phyloP scores from a whole-genome alignment of 2,797 vertebrate genomes.

The Cygnus olor region DNA sequence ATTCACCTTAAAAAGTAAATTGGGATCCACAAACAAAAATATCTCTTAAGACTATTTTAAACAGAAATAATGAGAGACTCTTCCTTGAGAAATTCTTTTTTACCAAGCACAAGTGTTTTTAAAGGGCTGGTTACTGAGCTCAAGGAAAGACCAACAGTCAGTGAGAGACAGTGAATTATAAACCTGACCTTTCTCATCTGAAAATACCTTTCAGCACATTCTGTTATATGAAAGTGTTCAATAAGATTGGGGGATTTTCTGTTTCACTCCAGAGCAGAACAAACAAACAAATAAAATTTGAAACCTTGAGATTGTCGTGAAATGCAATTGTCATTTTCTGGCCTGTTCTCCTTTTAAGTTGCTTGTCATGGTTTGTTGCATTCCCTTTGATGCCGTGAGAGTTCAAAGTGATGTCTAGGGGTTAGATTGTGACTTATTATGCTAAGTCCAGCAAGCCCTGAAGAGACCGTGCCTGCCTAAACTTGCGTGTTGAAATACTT shows the following conservation, averaged over 20 bases:
- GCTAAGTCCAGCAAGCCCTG: constrained; percentile 37
- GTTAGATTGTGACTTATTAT: constrained; percentile 59
- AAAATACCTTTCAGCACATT: constrained; percentile 32
- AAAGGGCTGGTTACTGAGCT: not conserved
- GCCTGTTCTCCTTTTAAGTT: constrained; percentile 52
- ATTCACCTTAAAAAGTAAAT: not conserved
- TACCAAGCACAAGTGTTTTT: not conserved
- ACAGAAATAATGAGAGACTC: not conserved
- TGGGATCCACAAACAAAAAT: not conserved
- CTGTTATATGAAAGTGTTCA: constrained; percentile 25
- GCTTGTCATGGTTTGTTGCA: constrained; percentile 62
- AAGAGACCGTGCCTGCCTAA: constrained; percentile 39
- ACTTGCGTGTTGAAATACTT: constrained; percentile 34
- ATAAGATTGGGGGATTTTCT: constrained; percentile 7
- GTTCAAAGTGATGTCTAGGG: constrained; percentile 63
- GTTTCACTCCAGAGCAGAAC: constrained; percentile 19
- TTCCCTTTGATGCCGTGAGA: constrained; percentile 55
- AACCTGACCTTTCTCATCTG: constrained; percentile 44
- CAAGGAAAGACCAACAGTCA: not conserved
- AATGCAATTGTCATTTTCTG: constrained; percentile 60
- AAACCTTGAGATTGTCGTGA: constrained; percentile 47
- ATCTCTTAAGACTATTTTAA: not conserved
- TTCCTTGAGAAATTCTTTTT: constrained; percentile 15
- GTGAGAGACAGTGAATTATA: constrained; percentile 27
- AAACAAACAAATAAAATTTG: constrained; percentile 64